Evolutionary conservation across 2,888 invertebrate genomes (phyloP), one percentile per base, ranked within the genome.

Genomic region (Seladonia tumulorum): DNA sequence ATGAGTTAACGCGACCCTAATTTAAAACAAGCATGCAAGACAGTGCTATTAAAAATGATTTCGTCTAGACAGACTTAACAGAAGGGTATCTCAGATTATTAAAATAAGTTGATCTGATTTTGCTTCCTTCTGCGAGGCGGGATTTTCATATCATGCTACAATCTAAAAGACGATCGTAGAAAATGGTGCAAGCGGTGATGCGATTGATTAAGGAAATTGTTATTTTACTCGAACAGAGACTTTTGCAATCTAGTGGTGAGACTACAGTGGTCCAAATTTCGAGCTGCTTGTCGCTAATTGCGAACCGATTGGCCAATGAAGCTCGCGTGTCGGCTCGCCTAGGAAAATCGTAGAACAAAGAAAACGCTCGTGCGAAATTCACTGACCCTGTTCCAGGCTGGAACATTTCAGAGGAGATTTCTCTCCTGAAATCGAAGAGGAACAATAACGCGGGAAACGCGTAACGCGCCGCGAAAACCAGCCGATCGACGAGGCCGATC

Each of bases 401-500:
- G 72, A 76, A 72, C 29, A 68, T 81, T 68, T 81, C 71, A 77
- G 49, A 76, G 63, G 35, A 76, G 81, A 85, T 79, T 87, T 87
- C 83, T 81, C 83, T 81, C 81, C 63, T 83, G 81, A 81, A 83
- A 83, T 81, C 83, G 83, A 83, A 83, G 66, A 74, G 35, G 49
- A 71, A 81, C 70, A 83, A 81, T 75, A 75, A 75, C 82, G 80
- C 70, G 49, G 60, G 74, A 80, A 60, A 42, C 42, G 16, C 66
- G 45, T 39, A 71, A 80, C 2, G 35, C 42, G 16, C 63, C 63
- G 63, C 16, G 63, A 63, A 22, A 53, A 53, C 53, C 53, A n/a
- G n/a, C 53, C 53, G 53, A 53, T 53, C 22, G 22, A 53, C 22
- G 53, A 10, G 53, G 22, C 22, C 10, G 22, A n/a, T 53, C 53